Base-by-base conservation (phyloP, 2,113 vertebrate species). In the Gymnorhina tibicen region DNA sequence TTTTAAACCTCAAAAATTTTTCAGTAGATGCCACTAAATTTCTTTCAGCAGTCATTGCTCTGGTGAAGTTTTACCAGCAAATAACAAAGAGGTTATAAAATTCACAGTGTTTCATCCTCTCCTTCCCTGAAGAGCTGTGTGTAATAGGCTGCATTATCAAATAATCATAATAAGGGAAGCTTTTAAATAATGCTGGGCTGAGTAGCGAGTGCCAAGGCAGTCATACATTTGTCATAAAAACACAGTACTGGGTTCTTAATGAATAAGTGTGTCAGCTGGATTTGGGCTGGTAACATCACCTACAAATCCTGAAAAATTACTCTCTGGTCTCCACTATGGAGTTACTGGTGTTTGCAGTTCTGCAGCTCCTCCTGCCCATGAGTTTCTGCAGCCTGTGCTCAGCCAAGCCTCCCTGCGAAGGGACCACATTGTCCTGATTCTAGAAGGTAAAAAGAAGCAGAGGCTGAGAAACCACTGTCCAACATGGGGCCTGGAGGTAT, bases 121-220 rank as follows among this genome's bases (percentile, higher is more conserved):
- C 27, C 67, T 89, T 79, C 67, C 74, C 93, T 80, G 72, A 47
- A 89, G 63, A 93, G 35, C 79, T 77, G 22, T 60, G 64, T 62
- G 70, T 82, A 90, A 58, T 76, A 77, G 47, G 46, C 33, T 85
- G 82, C 39, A 62, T 94, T 91, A 80, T 59, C n/a, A 3, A 80
- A 77, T 72, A 91, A 87, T 74, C 72, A 42, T 83, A 83, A 73
- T 59, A 94, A 27, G 22, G 59, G 35, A 87, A 93, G 64, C 42
- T 85, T 84, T 89, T 70, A 89, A 82, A 80, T 79, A 91, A 87
- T 55, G 33, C 53, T 76, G 75, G 87, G 82, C 67, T 88, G 90
- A 91, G 55, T 9, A 77, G 70, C 2, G 27, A 90, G 55, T 87
- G 87, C 78, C 90, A 90, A 77, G 32, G 60, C 68, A 84, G 39